Conservation (phyloP, 2,797 vertebrate genomes). For the Balearica regulorum region DNA sequence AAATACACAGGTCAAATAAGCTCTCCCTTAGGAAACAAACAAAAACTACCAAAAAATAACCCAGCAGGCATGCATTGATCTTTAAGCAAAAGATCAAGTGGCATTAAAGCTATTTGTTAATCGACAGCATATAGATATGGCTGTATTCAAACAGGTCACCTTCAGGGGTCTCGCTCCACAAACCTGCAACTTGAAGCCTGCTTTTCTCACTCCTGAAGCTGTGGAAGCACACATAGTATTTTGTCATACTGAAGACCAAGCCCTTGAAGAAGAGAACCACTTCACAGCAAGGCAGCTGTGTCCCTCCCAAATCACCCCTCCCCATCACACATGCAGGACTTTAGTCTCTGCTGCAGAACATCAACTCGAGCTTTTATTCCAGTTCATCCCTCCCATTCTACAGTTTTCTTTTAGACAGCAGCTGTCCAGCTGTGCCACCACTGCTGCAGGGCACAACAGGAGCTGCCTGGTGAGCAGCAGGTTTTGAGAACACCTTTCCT, state of each 20-base stretch:
- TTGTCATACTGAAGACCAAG: background rate
- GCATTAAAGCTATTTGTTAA: conserved; percentile 3
- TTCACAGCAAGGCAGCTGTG: background rate
- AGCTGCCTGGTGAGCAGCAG: background rate
- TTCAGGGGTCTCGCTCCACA: background rate
- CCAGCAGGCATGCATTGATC: background rate
- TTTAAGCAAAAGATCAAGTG: conserved; percentile 4
- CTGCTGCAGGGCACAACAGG: background rate
- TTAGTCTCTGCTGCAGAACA: background rate
- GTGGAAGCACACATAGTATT: background rate
- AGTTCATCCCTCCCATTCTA: background rate
- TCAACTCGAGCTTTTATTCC: background rate
- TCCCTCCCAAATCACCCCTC: background rate
- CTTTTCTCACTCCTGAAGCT: background rate
- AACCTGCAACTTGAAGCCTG: background rate
- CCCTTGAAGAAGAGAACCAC: background rate
- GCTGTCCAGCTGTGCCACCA: background rate
- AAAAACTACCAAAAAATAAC: background rate
- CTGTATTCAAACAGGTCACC: background rate
- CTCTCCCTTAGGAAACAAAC: conserved; percentile 9
- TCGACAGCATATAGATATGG: background rate
- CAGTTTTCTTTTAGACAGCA: background rate
- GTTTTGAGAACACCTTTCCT: background rate
- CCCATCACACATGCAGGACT: rapidly evolving
- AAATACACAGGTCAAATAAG: conserved; percentile 21